A percentile compares a stretch with the other conserved stretches of the same genome.
Evolutionary conservation across 2,888 invertebrate species (phyloP).

Genomic region (Orchestes rusci): DNA sequence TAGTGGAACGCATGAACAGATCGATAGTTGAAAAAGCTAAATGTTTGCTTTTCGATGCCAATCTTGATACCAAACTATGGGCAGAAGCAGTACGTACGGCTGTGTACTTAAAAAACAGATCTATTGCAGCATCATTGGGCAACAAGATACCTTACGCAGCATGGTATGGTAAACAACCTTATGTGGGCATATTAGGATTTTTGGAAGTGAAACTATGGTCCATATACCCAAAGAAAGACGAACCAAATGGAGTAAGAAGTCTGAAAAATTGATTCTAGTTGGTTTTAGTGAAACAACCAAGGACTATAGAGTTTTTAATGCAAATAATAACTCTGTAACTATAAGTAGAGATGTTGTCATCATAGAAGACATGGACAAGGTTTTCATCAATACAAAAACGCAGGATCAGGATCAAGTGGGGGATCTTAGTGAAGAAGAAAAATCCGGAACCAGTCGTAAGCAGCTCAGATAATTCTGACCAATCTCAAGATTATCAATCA

Average conservation of each 20-base stretch:
- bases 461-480: too few relatives aligned
- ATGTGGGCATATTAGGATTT: slow-evolving; percentile 22
- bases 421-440: too few relatives aligned
- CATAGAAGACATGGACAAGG: too few relatives aligned
- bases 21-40: slow-evolving; percentile 29
- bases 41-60: slow-evolving; percentile 30
- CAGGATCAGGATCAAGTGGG: too few relatives aligned
- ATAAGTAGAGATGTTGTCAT: slow-evolving; percentile 26
- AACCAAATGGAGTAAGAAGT: slow-evolving; percentile 32
- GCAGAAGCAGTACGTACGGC: slow-evolving; percentile 31
- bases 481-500: too few relatives aligned
- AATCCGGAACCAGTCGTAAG: too few relatives aligned
- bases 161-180: slow-evolving; percentile 30
- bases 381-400: too few relatives aligned
- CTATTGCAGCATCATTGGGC: slow-evolving; percentile 4
- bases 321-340: too few relatives aligned
- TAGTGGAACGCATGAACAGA: slow-evolving; percentile 28
- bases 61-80: slow-evolving; percentile 29
- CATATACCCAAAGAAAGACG: slow-evolving; percentile 34
- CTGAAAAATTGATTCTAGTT: slow-evolving; percentile 27
- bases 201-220: slow-evolving; percentile 32
- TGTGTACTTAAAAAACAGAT: slow-evolving; percentile 29
- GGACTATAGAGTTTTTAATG: too few relatives aligned
- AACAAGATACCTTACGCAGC: slow-evolving; percentile 34
- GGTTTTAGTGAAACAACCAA: slow-evolving; percentile 32